A percentile compares a stretch with the other conserved stretches of the same genome.
Evolutionary conservation across 2,888 invertebrate species (phyloP).

Genomic region (Oscheius sp.): DNA sequence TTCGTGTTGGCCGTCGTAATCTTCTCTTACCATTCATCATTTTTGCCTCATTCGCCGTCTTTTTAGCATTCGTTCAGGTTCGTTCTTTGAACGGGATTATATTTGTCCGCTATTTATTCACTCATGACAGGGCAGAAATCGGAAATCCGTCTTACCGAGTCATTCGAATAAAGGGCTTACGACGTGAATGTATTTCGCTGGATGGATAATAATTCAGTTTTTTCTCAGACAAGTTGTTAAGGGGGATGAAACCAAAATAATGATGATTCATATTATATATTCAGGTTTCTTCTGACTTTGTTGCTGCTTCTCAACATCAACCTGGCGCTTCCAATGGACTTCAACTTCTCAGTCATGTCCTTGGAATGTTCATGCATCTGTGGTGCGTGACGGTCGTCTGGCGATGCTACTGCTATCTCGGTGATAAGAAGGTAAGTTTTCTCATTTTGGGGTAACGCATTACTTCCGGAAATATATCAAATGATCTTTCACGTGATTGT

Average conservation of each 20-base stretch:
- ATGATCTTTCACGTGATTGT: neutral
- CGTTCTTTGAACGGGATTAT: too few relatives aligned
- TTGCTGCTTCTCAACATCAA: constrained; percentile 42
- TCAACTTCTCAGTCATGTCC: constrained; percentile 49
- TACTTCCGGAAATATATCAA: neutral
- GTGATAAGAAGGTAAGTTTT: constrained; percentile 66
- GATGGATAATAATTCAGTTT: too few relatives aligned
- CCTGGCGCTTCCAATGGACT: constrained; percentile 29
- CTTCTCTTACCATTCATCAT: constrained; percentile 66
- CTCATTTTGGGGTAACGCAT: too few relatives aligned
- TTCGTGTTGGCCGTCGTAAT: constrained; percentile 58
- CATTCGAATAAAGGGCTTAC: too few relatives aligned
- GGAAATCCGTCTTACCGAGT: too few relatives aligned
- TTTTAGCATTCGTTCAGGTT: constrained; percentile 53
- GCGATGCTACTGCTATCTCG: constrained; percentile 68
- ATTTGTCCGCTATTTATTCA: too few relatives aligned
- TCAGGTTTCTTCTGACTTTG: constrained; percentile 48
- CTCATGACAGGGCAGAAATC: too few relatives aligned
- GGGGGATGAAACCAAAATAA: too few relatives aligned
- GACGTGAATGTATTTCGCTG: too few relatives aligned
- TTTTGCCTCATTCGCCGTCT: constrained; percentile 58
- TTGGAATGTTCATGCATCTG: constrained; percentile 65
- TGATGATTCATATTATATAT: too few relatives aligned
- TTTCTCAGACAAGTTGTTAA: too few relatives aligned
- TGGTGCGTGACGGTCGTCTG: constrained; percentile 69